Base-by-base conservation (phyloP, 2,888 invertebrate genomes). In the Aspidiotus destructor region DNA sequence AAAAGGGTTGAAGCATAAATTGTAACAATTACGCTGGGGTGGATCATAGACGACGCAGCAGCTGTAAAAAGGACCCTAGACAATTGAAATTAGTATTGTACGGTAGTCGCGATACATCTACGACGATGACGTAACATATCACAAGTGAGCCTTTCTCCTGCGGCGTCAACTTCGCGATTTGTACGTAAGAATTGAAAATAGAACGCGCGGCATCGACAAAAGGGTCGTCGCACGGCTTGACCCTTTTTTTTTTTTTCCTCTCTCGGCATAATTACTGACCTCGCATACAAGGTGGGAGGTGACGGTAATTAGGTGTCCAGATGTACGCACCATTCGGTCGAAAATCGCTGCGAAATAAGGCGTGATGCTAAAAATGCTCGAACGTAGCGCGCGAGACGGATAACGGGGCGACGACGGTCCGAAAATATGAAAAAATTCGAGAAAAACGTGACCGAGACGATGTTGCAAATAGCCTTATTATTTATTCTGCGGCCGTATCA, bases 401-500 rank as follows among this genome's bases (percentile, higher is more conserved):
- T n/a, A 52, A 52, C 52, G 28, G 28, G 28, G 28, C 28, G 28
- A 28, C 28, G 61, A 42, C 48, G 52, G 62, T 62, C 62, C 52
- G 52, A 62, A 57, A 67, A 67, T 52, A 58, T 48, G 67, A 67
- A 60, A 67, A 67, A 67, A 54, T 54, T 28, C 13, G 28, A 60
- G 48, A 65, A 15, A 67, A 41, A 41, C 52, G 67, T 67, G 58
- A 58, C 58, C 40, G 58, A 44, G 67, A 28, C 60, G 58, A 48
- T 67, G 67, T 58, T 67, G 67, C 67, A 67, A 67, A 67, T 67
- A 67, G 67, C 67, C 67, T 67, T 60, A 67, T 67, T 67, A 67
- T 60, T 57, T 67, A 67, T 67, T 67, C 67, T 15, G 58, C 7
- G 57, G 67, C 60, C 67, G 67, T 67, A 67, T 55, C 58, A 60